Base-by-base conservation (phyloP, 2,113 vertebrate species). In the Varanus salvator region DNA sequence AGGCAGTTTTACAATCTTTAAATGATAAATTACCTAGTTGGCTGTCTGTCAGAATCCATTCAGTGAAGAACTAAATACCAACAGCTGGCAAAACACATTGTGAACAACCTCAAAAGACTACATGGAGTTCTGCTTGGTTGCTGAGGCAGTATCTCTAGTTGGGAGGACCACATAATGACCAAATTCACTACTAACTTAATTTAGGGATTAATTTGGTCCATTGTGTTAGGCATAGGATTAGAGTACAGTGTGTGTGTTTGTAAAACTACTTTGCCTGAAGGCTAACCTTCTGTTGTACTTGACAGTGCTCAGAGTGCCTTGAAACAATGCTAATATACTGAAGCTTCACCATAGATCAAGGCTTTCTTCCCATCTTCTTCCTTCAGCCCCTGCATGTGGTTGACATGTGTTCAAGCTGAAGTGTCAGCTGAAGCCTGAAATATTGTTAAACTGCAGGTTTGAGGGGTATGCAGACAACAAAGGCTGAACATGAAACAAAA, bases 241-340 rank as follows among this genome's bases (percentile, higher is more conserved):
- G 89, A 89, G 66, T 89, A 80, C 8, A 68, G 31, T 15, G 29
- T 80, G 64, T 75, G 84, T 74, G 3, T 54, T 31, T 34, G 34
- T 64, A 44, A 21, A n/a, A 27, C 31, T 75, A 89, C 50, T 77
- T 89, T 89, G 57, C 85, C 0, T 0, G 83, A 89, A 75, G 83
- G 60, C 77, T 86, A 44, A 71, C 66, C 68, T 88, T 87, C 60
- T 92, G 83, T 64, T 90, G 90, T 84, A 21, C 52, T 91, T 92
- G 89, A 31, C n/a, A 8, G 0, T 19, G 74, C 66, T 54, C n/a
- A 71, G 14, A 38, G 25, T 69, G 12, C 92, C 91, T 93, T 90
- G 85, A 95, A 95, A 69, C 89, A 21, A 52, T 78, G 86, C 68
- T 80, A 71, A 92, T 85, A 86, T 57, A 64, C 54, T 85, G 83